phyloP scores from a whole-genome alignment of 2,888 invertebrate genomes.

The Ethmia dodecea region DNA sequence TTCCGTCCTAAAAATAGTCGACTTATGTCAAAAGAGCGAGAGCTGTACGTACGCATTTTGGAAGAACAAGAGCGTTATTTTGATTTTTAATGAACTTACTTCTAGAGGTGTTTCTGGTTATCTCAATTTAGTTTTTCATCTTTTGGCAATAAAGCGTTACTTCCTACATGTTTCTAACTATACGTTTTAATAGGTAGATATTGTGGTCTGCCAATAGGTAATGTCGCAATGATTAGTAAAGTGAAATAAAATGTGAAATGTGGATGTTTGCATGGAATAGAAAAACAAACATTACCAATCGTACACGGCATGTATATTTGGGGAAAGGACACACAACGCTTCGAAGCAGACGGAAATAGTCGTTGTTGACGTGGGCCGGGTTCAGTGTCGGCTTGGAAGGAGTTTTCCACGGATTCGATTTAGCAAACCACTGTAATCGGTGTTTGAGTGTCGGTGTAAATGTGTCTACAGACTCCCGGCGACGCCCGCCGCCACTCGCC shows the following conservation, averaged over 20 bases:
- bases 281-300: slow-evolving; percentile 21
- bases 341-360: slow-evolving; percentile 49
- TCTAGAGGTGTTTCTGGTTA: too few species aligned
- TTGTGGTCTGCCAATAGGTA: slow-evolving; percentile 3
- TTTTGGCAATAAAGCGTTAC: slow-evolving; percentile 11
- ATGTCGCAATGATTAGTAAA: slow-evolving; percentile 5
- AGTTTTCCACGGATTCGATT: slow-evolving; percentile 14
- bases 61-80: too few species aligned
- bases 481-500: slow-evolving; percentile 14
- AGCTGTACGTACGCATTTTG: too few species aligned
- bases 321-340: slow-evolving; percentile 54
- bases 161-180: slow-evolving; percentile 1
- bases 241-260: slow-evolving; percentile 12
- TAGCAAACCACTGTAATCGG: too few species aligned
- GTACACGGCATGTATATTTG: slow-evolving; percentile 38
- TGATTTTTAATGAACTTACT: too few species aligned
- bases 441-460: too few species aligned
- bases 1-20: slow-evolving; percentile 7
- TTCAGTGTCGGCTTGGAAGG: slow-evolving; percentile 14
- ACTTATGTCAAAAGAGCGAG: too few species aligned
- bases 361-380: slow-evolving; percentile 49
- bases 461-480: slow-evolving; percentile 16
- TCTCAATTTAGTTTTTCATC: too few species aligned
- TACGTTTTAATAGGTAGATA: slow-evolving; percentile 1
- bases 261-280: slow-evolving; percentile 9